Percentiles rank a stretch among this genome's conserved stretches.
phyloP scores from a whole-genome alignment of 2,797 vertebrate species.

The Enteromius unitaeniatus region DNA sequence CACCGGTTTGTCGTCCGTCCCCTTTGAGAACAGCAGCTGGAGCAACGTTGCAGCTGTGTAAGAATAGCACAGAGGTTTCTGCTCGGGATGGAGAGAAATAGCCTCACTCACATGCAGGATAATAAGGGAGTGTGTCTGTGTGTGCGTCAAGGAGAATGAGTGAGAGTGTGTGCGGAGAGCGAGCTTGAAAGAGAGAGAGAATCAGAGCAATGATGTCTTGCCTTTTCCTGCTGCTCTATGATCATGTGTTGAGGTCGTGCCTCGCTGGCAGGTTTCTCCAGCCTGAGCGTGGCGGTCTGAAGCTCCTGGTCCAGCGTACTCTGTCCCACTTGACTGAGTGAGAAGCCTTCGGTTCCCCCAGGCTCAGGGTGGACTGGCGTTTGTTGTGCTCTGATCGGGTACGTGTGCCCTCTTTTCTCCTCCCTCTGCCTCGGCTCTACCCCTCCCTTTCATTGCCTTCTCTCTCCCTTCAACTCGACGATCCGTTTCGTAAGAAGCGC shows the following conservation, averaged over 20 bases:
- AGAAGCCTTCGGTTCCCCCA: slow-evolving; percentile 60
- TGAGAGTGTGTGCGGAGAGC: slow-evolving; percentile 31
- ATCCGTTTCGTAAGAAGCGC: slow-evolving; percentile 72
- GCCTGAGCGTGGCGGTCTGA: slow-evolving; percentile 61
- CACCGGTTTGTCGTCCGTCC: slow-evolving; percentile 32
- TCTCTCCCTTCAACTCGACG: slow-evolving; percentile 60
- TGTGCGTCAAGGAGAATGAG: slow-evolving; percentile 57
- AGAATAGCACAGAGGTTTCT: slow-evolving; percentile 43
- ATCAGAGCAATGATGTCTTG: slow-evolving; percentile 50
- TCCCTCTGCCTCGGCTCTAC: slow-evolving; percentile 57
- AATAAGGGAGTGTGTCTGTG: slow-evolving; percentile 50
- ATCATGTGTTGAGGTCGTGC: slow-evolving; percentile 35
- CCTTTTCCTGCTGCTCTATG: slow-evolving; percentile 55
- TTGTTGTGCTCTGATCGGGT: slow-evolving; percentile 69
- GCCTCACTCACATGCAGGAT: slow-evolving; percentile 30
- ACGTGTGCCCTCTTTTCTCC: slow-evolving; percentile 62
- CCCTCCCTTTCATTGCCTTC: slow-evolving; percentile 69
- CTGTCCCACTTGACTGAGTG: slow-evolving; percentile 49
- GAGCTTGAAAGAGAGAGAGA: slow-evolving; percentile 36
- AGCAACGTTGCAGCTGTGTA: slow-evolving; percentile 36
- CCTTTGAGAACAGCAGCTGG: slow-evolving; percentile 34
- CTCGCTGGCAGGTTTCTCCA: slow-evolving; percentile 55
- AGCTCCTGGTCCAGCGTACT: slow-evolving; percentile 18
- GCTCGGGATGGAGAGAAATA: slow-evolving; percentile 29
- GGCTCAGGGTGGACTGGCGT: slow-evolving; percentile 56